Percentiles rank a stretch among this genome's conserved stretches.
phyloP scores from a whole-genome alignment of 2,797 vertebrate species.

The Ibycter americanus region DNA sequence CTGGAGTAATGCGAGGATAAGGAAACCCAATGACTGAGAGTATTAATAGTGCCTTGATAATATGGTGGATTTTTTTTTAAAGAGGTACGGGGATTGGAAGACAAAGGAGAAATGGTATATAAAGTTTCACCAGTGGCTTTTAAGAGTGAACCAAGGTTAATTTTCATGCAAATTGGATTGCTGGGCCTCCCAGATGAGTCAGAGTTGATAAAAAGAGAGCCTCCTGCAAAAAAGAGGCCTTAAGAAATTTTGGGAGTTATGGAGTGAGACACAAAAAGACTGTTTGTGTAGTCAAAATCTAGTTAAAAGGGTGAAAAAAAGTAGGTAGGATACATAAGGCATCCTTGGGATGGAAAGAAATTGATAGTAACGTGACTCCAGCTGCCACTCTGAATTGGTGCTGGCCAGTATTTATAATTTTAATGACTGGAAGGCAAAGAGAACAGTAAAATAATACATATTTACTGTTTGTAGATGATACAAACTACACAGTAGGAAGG shows the following conservation, averaged over 20 bases:
- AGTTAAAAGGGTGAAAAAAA: neutral
- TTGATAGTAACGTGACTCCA: neutral
- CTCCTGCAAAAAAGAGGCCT: neutral
- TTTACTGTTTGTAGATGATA: neutral
- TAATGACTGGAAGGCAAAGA: neutral
- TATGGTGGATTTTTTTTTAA: neutral
- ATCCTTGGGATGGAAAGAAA: neutral
- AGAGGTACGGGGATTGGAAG: neutral
- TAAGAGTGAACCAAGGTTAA: neutral
- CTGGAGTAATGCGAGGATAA: neutral
- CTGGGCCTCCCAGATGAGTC: neutral
- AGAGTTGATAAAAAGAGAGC: neutral
- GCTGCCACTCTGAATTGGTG: neutral
- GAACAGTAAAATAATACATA: neutral
- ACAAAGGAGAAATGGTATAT: neutral
- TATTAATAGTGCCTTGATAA: neutral
- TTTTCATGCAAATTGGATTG: neutral
- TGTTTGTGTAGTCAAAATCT: neutral
- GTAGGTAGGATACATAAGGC: neutral
- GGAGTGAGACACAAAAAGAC: neutral
- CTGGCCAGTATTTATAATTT: constrained; percentile 2
- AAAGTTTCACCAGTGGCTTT: neutral
- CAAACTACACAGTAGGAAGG: neutral
- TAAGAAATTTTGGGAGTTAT: neutral
- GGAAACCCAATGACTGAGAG: neutral